Conservation (phyloP, 2,113 vertebrate species). For the Dromaius novaehollandiae region DNA sequence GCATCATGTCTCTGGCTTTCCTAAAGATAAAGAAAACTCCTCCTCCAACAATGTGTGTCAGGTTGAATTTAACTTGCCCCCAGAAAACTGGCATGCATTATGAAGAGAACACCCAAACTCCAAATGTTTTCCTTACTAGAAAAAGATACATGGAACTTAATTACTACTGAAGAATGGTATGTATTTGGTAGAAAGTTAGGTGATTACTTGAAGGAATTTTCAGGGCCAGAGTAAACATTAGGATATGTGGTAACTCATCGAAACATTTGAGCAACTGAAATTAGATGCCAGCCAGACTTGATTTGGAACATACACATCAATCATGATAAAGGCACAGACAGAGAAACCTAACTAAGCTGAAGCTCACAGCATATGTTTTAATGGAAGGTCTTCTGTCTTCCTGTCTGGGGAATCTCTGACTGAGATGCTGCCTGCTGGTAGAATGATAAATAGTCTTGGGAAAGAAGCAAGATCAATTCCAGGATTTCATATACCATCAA, state of each 20-base stretch:
- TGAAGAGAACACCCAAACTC: not conserved
- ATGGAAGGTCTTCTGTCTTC: not conserved
- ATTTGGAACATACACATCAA: not conserved
- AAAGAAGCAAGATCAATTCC: constrained; percentile 19
- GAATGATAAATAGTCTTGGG: not conserved
- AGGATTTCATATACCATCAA: not conserved
- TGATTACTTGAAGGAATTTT: not conserved
- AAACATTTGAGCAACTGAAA: not conserved
- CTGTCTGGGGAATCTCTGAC: not conserved
- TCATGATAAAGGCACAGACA: not conserved
- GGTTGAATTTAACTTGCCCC: not conserved
- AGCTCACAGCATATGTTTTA: not conserved
- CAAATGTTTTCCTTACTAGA: not conserved
- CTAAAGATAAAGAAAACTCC: not conserved
- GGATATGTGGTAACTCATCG: not conserved
- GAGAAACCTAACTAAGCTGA: not conserved
- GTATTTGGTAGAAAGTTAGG: not conserved
- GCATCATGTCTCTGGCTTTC: not conserved
- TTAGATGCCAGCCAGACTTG: not conserved
- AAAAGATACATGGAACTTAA: not conserved
- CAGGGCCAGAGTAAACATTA: not conserved
- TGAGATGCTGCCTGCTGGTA: not conserved
- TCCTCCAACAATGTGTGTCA: not conserved
- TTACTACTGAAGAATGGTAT: not conserved
- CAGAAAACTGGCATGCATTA: not conserved